These are phyloP conservation scores for Haliclona indistincta DNA, from an alignment of 37 sponge, comb jelly and placozoan genomes.

Conservation along the genomic window DNA sequence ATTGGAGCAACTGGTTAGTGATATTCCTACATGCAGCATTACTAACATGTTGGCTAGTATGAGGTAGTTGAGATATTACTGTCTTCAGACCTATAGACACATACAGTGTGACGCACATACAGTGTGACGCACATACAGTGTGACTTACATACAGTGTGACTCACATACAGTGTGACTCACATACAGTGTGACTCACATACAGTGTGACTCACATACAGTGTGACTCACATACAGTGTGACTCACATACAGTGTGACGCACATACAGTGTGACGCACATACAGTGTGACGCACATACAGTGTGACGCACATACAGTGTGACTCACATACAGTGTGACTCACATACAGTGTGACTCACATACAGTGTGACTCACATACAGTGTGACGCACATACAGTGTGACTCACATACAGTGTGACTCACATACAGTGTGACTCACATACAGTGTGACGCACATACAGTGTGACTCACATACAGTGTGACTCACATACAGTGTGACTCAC, in stretches of 20 bases:
- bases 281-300: slow-evolving; percentile 53
- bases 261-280: background rate
- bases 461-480: background rate
- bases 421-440: slow-evolving; percentile 34
- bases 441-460: background rate
- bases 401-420: slow-evolving; percentile 19
- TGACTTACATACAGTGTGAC: background rate
- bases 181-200: background rate
- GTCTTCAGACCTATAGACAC: slow-evolving; percentile 87
- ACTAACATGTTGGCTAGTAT: slow-evolving; percentile 46
- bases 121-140: background rate
- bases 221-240: slow-evolving; percentile 55
- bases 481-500: slow-evolving; percentile 50
- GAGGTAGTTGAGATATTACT: slow-evolving; percentile 87
- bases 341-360: slow-evolving; percentile 45
- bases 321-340: background rate
- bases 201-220: background rate
- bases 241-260: background rate
- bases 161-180: slow-evolving; percentile 50
- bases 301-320: background rate
- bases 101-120: background rate
- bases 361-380: slow-evolving; percentile 1
- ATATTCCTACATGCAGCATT: slow-evolving; percentile 65
- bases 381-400: background rate
- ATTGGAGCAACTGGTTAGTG: slow-evolving; percentile 65